Evolutionary conservation across 2,888 invertebrate genomes (phyloP), one percentile per base, ranked within the genome.

Genomic region (Dolichopus griseipennis): DNA sequence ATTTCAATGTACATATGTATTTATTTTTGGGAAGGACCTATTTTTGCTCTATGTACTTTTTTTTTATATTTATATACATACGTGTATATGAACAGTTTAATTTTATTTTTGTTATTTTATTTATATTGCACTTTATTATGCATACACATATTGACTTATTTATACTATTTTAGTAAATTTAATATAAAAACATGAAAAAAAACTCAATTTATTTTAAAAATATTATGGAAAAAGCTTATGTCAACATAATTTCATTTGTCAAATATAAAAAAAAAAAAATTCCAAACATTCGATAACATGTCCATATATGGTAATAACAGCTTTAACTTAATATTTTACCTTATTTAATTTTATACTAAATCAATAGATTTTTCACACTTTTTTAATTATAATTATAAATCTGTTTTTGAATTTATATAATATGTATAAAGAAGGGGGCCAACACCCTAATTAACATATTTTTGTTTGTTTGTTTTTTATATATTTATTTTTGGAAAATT

Each of bases 251-350:
- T 37, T 10, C 12, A 37, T 37, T 37, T 37, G 10, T 10, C 12
- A 37, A 37, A 37, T 10, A 10, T 37, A 37, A 37, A 37, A 5
- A 37, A 37, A 37, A 37, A 10, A 61, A 65, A 65, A 64, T 68
- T 64, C 20, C 34, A 61, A 64, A 27, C 63, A 67, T 67, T 20
- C 1, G 7, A 18, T 18, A 52, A 18, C 15, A 70, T 74, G 72
- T 72, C 77, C 75, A 73, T 75, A 74, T 76, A 74, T 72, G 76
- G 77, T 66, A 67, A 65, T 67, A 65, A 65, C 52, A 52, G 15
- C 52, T 52, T 52, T 2, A 52, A 52, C 52, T 18, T n/a, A 6
- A 15, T 18, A 52, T 18, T 7, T 18, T 12, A 18, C 52, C 52
- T 52, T 52, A 52, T 52, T 41, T n/a, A 52, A 52, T 52, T 12